Conservation (phyloP, 2,888 invertebrate genomes). For the Drosophila fulvimacula region DNA sequence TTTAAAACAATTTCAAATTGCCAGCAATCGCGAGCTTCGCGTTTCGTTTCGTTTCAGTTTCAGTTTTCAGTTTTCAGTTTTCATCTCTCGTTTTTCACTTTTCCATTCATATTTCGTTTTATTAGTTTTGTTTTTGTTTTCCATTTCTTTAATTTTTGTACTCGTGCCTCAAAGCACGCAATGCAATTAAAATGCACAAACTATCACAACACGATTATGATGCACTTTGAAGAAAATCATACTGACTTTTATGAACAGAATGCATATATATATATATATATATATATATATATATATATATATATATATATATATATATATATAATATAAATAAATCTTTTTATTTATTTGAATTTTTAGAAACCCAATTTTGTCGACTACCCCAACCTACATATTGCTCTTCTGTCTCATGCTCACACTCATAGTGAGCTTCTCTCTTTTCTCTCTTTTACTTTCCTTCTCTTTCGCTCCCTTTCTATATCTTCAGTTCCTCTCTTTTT, state of each 20-base stretch:
- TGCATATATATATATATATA: too few relatives aligned
- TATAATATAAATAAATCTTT: too few relatives aligned
- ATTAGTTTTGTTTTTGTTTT: constrained; percentile 1
- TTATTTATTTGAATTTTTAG: too few relatives aligned
- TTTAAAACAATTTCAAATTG: constrained; percentile 71
- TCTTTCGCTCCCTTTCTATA: neutral
- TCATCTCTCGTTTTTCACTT: constrained; percentile 12
- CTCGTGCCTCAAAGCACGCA: constrained; percentile 17
- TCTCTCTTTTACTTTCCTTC: neutral
- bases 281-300: too few relatives aligned
- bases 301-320: too few relatives aligned
- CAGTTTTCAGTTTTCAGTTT: constrained; percentile 10
- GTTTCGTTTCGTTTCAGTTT: constrained; percentile 8
- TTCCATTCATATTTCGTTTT: constrained; percentile 2
- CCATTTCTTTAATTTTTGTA: constrained; percentile 10
- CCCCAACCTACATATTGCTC: too few relatives aligned
- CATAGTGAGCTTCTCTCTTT: too few relatives aligned
- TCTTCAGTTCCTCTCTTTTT: neutral
- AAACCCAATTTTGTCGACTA: too few relatives aligned
- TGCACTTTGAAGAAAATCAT: neutral
- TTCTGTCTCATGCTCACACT: too few relatives aligned
- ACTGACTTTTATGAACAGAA: neutral
- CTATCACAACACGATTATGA: neutral
- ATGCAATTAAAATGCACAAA: neutral
- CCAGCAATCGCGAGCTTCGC: constrained; percentile 37